phyloP scores from a whole-genome alignment of 2,888 invertebrate species.

The Psylliodes chrysocephalus region DNA sequence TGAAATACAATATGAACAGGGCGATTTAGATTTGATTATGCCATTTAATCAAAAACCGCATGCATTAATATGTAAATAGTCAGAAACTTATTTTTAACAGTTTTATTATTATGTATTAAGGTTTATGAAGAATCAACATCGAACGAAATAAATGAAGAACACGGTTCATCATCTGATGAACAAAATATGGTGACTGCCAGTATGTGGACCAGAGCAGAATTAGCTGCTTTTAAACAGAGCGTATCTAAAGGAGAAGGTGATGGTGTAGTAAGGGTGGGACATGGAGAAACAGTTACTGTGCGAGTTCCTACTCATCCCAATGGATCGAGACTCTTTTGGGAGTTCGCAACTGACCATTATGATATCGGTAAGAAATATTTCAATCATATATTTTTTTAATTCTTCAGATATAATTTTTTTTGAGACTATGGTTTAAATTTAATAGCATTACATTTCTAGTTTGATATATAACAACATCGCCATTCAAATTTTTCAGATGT shows the following conservation, averaged over 20 bases:
- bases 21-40: no score
- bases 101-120: no score
- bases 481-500: no score
- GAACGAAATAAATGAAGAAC: slow-evolving; percentile 35
- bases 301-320: slow-evolving; percentile 96
- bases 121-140: slow-evolving; percentile 17
- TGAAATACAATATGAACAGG: no score
- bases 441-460: no score
- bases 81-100: no score
- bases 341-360: slow-evolving; percentile 98
- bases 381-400: no score
- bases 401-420: no score
- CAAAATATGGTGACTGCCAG: slow-evolving; percentile 75
- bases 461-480: no score
- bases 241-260: slow-evolving; percentile 76
- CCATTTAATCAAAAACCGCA: no score
- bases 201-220: slow-evolving; percentile 95
- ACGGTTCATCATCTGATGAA: slow-evolving; percentile 43
- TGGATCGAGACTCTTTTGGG: slow-evolving; percentile 96
- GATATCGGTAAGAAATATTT: slow-evolving; percentile 85
- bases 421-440: no score
- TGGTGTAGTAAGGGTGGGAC: slow-evolving; percentile 91
- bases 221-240: slow-evolving; percentile 89
- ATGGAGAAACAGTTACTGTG: slow-evolving; percentile 97
- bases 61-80: no score